Evolutionary conservation across 2,113 vertebrate genomes (phyloP).

Genomic region (Istiophorus platypterus): DNA sequence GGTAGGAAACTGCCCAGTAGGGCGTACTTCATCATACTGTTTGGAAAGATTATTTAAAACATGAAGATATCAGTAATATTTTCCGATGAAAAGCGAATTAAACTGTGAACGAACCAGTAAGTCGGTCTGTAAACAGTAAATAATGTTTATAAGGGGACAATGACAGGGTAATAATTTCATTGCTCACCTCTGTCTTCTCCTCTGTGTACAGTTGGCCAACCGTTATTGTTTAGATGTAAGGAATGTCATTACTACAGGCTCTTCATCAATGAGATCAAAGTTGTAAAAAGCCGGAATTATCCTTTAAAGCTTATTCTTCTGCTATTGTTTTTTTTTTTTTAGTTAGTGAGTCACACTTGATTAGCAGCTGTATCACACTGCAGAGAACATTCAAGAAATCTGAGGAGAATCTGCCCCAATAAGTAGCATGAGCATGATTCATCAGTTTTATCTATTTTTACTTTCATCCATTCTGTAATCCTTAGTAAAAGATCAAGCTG

Average conservation of each 20-base stretch:
- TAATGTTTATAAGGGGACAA: no score
- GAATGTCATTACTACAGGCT: neutral
- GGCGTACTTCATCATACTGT: no score
- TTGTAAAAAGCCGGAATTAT: neutral
- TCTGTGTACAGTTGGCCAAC: no score
- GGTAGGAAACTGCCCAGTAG: no score
- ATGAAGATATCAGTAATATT: no score
- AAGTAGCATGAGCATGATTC: conserved; percentile 31
- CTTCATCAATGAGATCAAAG: neutral
- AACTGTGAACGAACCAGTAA: no score
- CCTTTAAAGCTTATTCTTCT: neutral
- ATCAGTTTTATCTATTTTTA: neutral
- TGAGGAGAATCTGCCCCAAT: conserved; percentile 29
- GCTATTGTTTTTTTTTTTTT: neutral
- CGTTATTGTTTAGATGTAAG: no score
- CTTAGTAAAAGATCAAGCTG: conserved; percentile 74
- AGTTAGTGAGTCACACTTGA: neutral
- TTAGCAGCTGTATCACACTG: conserved; percentile 27
- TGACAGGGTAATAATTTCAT: no score
- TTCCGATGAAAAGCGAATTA: no score
- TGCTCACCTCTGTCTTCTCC: no score
- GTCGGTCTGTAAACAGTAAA: no score
- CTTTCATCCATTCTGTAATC: conserved; percentile 66
- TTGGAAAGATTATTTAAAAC: no score
- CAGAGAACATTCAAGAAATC: conserved; percentile 16